phyloP scores from a whole-genome alignment of 1,140 invertebrate species.

The Saccostrea cuccullata region DNA sequence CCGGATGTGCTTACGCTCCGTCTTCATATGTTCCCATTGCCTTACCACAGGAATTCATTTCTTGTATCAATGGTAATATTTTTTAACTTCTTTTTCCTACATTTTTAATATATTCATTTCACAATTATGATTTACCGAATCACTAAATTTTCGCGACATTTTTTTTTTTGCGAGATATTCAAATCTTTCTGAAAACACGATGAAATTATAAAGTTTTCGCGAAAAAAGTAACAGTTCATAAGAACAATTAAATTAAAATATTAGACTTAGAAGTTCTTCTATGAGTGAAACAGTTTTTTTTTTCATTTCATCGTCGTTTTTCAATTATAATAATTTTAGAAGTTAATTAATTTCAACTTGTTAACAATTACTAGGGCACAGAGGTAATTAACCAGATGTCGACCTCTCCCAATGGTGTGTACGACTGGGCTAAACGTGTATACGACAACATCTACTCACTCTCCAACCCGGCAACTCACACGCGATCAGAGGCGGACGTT shows the following conservation, averaged over 20 bases:
- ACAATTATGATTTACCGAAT: too few relatives aligned
- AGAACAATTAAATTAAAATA: too few relatives aligned
- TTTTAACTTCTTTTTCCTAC: too few relatives aligned
- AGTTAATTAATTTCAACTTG: not conserved
- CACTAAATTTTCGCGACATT: too few relatives aligned
- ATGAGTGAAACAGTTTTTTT: too few relatives aligned
- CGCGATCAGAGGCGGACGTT: not conserved
- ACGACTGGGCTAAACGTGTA: not conserved
- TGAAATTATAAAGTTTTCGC: too few relatives aligned
- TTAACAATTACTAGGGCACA: not conserved
- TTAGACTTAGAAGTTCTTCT: too few relatives aligned
- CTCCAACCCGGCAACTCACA: not conserved
- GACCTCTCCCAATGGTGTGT: not conserved
- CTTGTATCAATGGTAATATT: conserved; percentile 60
- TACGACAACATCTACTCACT: conserved; percentile 17
- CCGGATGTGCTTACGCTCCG: conserved; percentile 51
- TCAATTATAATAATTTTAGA: not conserved
- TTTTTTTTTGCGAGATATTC: too few relatives aligned
- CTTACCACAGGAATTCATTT: conserved; percentile 66
- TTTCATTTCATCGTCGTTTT: not conserved
- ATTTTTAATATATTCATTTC: too few relatives aligned
- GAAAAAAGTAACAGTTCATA: too few relatives aligned
- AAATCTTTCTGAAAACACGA: too few relatives aligned
- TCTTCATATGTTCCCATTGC: conserved; percentile 66
- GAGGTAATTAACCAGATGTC: not conserved